Percentiles rank a stretch among this genome's conserved stretches.
Evolutionary conservation across 2,888 invertebrate species (phyloP).

Genomic region (Athrips mouffetella): DNA sequence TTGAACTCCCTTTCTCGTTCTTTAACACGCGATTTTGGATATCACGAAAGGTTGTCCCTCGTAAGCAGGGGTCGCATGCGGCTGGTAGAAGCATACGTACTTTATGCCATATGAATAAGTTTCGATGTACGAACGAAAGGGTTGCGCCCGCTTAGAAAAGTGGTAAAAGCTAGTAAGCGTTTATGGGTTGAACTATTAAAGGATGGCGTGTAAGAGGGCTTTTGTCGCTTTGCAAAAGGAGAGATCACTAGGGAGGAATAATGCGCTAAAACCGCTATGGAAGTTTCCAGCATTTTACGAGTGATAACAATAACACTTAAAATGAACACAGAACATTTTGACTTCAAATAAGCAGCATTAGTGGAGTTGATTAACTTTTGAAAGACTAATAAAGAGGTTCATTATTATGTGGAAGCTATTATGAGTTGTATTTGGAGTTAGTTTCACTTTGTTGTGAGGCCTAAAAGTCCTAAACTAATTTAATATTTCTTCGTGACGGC

Average conservation of each 20-base stretch:
- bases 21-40: not conserved
- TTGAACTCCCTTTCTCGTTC: conserved; percentile 9
- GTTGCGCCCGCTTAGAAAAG: conserved; percentile 49
- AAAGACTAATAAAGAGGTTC: conserved; percentile 6
- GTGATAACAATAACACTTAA: not conserved
- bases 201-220: conserved; percentile 40
- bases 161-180: conserved; percentile 61
- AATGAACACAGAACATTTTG: not conserved
- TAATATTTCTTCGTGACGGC: conserved; percentile 13
- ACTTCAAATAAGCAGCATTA: not conserved
- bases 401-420: not conserved
- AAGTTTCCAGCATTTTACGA: not conserved
- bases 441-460: conserved; percentile 19
- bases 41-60: not conserved
- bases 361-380: conserved; percentile 4
- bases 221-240: conserved; percentile 48
- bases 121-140: conserved; percentile 52
- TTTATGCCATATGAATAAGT: conserved; percentile 62
- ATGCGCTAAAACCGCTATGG: conserved; percentile 8
- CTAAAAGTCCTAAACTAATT: conserved; percentile 23
- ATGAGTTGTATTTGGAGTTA: not conserved
- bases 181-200: conserved; percentile 53
- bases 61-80: conserved; percentile 28
- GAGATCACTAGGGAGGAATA: conserved; percentile 29
- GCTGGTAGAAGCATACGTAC: conserved; percentile 42